These are phyloP conservation scores for Lymantria monacha DNA, from an alignment of 2,888 invertebrate genomes.

Conservation along the genomic window DNA sequence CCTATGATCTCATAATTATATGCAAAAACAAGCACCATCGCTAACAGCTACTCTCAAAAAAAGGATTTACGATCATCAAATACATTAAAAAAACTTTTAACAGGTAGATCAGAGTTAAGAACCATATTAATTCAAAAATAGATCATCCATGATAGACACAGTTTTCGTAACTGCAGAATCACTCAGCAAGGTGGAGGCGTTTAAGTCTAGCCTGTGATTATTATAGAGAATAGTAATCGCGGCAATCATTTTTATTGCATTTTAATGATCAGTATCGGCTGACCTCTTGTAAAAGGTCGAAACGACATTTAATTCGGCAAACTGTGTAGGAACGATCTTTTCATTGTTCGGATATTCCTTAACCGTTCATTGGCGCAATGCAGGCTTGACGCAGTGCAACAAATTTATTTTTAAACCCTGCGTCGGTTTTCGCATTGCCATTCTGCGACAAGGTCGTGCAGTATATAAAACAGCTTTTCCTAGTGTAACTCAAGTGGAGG, in stretches of 20 bases:
- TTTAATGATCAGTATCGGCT: slow-evolving; percentile 45
- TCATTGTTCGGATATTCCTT: slow-evolving; percentile 15
- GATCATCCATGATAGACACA: too few species aligned
- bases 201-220: not conserved
- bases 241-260: slow-evolving; percentile 48
- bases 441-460: slow-evolving; percentile 28
- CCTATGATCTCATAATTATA: too few species aligned
- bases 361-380: slow-evolving; percentile 16
- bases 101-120: too few species aligned
- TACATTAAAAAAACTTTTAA: too few species aligned
- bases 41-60: too few species aligned
- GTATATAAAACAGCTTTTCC: slow-evolving; percentile 31
- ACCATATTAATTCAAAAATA: too few species aligned
- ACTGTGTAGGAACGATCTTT: slow-evolving; percentile 24
- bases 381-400: slow-evolving; percentile 16
- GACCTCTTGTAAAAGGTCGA: slow-evolving; percentile 43
- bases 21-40: too few species aligned
- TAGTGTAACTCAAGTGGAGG: slow-evolving; percentile 24
- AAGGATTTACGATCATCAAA: too few species aligned
- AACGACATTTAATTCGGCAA: slow-evolving; percentile 35
- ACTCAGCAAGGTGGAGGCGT: not conserved
- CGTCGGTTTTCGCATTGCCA: slow-evolving; percentile 22
- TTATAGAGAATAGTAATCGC: slow-evolving; percentile 27
- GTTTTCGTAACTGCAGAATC: not conserved
- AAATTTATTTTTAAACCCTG: slow-evolving; percentile 25